Base-by-base conservation (phyloP, 2,888 invertebrate species). In the Xestia sexstrigata region DNA sequence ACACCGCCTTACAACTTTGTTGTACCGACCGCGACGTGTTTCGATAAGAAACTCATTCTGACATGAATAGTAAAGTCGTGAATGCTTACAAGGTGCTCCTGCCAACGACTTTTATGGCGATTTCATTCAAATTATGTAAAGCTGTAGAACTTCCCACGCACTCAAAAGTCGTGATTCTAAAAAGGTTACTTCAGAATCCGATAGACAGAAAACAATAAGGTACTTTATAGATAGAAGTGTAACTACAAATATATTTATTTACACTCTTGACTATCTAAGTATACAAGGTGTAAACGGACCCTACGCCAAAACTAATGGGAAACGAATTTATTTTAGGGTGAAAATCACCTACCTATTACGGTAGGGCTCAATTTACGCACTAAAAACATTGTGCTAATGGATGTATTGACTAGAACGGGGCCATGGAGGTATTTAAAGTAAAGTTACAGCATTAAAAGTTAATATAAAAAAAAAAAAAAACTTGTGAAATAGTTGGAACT, bases 61-160 rank as follows among this genome's bases (percentile, higher is more conserved):
- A 70, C 78, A 26, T 78, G 71, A 85, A 77, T 76, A 83, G 74
- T 78, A 35, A 74, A 74, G 69, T 85, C 74, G 72, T 84, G 72
- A 82, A 78, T 74, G 76, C 63, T 73, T 65, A 73, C 76, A 76
- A 84, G 47, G 73, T 84, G 65, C 70, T 73, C 72, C 67, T 75
- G 67, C 73, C 70, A 73, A 84, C 69, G 26, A 78, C 78, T 85
- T 84, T 85, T 74, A 83, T 85, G 73, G 78, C 58, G 72, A 68
- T 76, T 84, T 84, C 84, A 84, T 84, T 82, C 85, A 84, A 85
- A 85, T 84, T 75, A 75, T 84, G 85, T 78, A 67, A 81, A 76
- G 70, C 66, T 42, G 60, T 60, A 67, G 67, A 72, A 75, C 83
- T 85, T 84, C 83, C 82, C 83, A 84, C 85, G 83, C 82, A 78